These are phyloP conservation scores for Fragum sueziense DNA, from an alignment of 2,888 invertebrate species.

Conservation along the genomic window DNA sequence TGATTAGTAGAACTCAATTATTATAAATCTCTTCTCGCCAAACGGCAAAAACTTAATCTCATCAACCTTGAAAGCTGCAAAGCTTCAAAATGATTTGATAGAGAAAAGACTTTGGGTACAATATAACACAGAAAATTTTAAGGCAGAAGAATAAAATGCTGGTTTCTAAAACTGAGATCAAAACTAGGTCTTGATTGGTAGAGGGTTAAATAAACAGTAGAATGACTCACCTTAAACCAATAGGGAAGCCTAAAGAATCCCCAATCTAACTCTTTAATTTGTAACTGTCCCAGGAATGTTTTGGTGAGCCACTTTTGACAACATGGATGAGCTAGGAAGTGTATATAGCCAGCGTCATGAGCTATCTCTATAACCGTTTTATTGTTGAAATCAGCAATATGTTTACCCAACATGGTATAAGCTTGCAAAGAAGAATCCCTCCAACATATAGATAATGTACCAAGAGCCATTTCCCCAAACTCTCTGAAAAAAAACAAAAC, in stretches of 20 bases:
- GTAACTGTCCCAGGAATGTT: slow-evolving; percentile 81
- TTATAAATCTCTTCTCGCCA: no score
- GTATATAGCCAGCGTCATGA: slow-evolving; percentile 80
- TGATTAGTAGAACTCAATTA: no score
- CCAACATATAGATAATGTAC: slow-evolving; percentile 79
- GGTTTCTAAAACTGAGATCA: no score
- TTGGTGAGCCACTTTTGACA: slow-evolving; percentile 84
- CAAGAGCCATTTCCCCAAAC: slow-evolving; percentile 80
- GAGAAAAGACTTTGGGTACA: no score
- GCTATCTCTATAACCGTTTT: slow-evolving; percentile 82
- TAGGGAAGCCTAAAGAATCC: slow-evolving; percentile 77
- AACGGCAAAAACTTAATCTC: no score
- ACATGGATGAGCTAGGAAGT: slow-evolving; percentile 83
- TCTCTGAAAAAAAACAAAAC: slow-evolving; percentile 65
- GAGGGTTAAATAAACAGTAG: no score
- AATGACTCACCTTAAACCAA: slow-evolving; percentile 77
- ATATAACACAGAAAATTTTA: no score
- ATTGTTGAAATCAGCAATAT: slow-evolving; percentile 80
- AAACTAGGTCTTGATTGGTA: no score
- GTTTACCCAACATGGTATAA: slow-evolving; percentile 79
- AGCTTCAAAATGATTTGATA: no score
- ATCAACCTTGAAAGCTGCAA: no score
- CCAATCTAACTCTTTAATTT: slow-evolving; percentile 80
- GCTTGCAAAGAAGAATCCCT: slow-evolving; percentile 76
- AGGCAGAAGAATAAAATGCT: no score